Base-by-base conservation (phyloP, 2,888 invertebrate species). In the Xanthia togata region DNA sequence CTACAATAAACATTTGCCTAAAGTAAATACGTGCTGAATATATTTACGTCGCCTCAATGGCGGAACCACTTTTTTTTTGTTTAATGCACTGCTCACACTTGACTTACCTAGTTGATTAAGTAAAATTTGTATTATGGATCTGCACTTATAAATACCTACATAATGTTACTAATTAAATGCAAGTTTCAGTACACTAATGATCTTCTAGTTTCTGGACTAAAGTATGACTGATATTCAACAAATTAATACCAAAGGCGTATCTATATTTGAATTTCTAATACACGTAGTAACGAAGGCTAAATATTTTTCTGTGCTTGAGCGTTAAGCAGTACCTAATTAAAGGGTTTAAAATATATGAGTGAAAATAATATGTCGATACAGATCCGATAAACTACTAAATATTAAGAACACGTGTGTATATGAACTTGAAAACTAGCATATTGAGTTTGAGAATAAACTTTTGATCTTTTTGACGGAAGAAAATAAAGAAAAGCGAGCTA, bases 1-100 rank as follows among this genome's bases (percentile, higher is more conserved):
- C 74, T 79, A 81, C 23, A 84, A 84, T 82, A 74, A n/a, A 84
- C 76, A 84, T 76, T 72, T 80, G 14, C 55, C 35, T 62, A 60
- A 60, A 75, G 31, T n/a, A 26, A 41, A 35, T 38, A 65, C 35
- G 17, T 64, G 41, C 26, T 57, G 35, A 59, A 55, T 53, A 38
- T 31, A 64, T 67, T 41, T n/a, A 63, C 17, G 11, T n/a, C 38
- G 26, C 47, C 23, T 72, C 2, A 47, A 47, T 44, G 31, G n/a
- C 17, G 11, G 23, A 11, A 11, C 23, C 31, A 68, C 23, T 59
- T 59, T 14, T 44, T 47, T 23, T 65, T 26, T 26, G 26, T 31
- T 31, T 47, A 31, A 50, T 17, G 9, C 35, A 14, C 4, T 17
- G 14, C 4, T 67, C 14, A 8, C 31, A 8, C 12, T 67, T 65